Evolutionary conservation across 2,113 vertebrate species (phyloP).

Genomic region (Myrmecophaga tridactyla): DNA sequence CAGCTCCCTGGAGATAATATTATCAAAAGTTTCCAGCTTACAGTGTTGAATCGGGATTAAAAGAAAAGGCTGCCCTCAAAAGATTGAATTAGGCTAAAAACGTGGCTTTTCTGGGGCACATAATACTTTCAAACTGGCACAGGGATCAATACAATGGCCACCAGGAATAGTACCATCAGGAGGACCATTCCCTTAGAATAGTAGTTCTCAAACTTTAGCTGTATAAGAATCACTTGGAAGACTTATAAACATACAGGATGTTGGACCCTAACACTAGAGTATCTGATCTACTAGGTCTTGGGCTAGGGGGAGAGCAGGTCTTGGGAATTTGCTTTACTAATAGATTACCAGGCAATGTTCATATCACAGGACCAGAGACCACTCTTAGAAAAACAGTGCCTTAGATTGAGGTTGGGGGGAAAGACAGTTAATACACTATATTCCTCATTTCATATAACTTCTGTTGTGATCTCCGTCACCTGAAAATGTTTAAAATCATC

Average conservation of each 20-base stretch:
- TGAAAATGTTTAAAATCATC: neutral
- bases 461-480: neutral
- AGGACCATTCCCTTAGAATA: neutral
- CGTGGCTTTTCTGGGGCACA: no score
- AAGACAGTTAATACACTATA: neutral
- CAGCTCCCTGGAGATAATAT: no score
- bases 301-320: neutral
- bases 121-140: no score
- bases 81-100: no score
- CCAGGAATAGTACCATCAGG: neutral
- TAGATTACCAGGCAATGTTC: neutral
- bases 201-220: neutral
- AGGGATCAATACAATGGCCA: neutral
- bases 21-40: no score
- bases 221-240: neutral
- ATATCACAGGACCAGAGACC: neutral
- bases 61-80: no score
- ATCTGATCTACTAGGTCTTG: neutral
- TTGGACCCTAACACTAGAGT: neutral
- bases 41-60: no score
- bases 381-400: neutral
- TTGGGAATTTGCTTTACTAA: constrained; percentile 12
- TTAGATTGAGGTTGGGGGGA: neutral
- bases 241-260: neutral
- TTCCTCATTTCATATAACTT: neutral